Base-by-base conservation (phyloP, 2,113 vertebrate genomes). In the Antennarius striatus region DNA sequence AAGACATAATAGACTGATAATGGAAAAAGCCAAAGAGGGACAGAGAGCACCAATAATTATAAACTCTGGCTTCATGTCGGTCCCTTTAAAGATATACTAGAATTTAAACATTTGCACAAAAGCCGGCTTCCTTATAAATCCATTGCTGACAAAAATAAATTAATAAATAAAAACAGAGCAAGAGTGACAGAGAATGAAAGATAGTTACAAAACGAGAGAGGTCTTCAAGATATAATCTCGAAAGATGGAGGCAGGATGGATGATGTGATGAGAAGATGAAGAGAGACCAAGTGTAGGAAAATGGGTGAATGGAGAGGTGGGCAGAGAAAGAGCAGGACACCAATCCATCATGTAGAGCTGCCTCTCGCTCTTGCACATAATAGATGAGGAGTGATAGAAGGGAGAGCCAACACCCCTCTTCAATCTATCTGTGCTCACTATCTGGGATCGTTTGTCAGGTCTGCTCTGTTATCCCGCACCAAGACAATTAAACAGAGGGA, bases 321-420 rank as follows among this genome's bases (percentile, higher is more conserved):
- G 79, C 50, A 76, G 68, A 77, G 73, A 82, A 32, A 15, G 75
- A 71, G 74, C 50, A 32, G 66, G 60, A 69, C 68, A 77, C 71
- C 85, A 79, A 90, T 90, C 83, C 79, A 86, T 90, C 87, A 90
- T 77, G 22, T 9, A 14, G 30, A 36, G 40, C 56, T 79, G 82
- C 71, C 56, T 82, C 71, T 80, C 73, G 78, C 86, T 89, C 86
- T 82, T 79, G 73, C 61, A 11, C 71, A 81, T 80, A 86, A 84
- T 78, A 88, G 79, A 91, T 89, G 84, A 68, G 73, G 70, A 84
- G 79, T 79, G 79, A 88, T 79, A 84, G 75, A 77, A 60, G 48
- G 61, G 67, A 73, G 82, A 74, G 74, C 82, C 80, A 77, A 83
- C 90, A 85, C 77, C 86, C 79, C 68, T 84, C 78, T 82, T 83